phyloP scores from a whole-genome alignment of 2,888 invertebrate species.

The Empis livida region DNA sequence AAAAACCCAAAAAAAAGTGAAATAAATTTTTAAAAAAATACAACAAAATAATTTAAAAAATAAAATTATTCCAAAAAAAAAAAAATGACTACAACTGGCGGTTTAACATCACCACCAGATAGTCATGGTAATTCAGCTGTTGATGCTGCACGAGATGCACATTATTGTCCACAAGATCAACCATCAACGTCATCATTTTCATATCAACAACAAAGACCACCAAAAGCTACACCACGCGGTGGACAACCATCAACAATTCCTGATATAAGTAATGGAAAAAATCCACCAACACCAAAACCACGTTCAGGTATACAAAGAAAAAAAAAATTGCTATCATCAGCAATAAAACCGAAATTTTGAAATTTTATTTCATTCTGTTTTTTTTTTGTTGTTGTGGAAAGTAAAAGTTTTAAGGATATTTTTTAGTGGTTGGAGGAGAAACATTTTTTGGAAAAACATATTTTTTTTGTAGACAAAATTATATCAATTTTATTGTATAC shows the following conservation, averaged over 20 bases:
- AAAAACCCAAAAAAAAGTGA: no score
- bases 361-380: not conserved
- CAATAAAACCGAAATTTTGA: not conserved
- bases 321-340: not conserved
- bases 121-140: constrained; percentile 25
- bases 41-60: constrained; percentile 5
- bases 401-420: not conserved
- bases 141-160: constrained; percentile 34
- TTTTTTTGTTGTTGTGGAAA: no score
- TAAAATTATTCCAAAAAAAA: constrained; percentile 5
- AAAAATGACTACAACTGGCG: constrained; percentile 11
- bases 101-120: constrained; percentile 18
- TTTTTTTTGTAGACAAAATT: not conserved
- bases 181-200: constrained; percentile 16
- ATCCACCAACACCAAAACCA: constrained; percentile 34
- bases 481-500: no score
- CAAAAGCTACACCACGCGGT: constrained; percentile 30
- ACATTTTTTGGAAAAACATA: no score
- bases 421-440: not conserved
- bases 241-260: constrained; percentile 29
- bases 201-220: constrained; percentile 14
- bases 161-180: constrained; percentile 29
- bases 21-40: not conserved
- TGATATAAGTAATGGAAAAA: constrained; percentile 7
- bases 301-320: constrained; percentile 26